Conservation (phyloP, 2,797 vertebrate species). For the Manis javanica region DNA sequence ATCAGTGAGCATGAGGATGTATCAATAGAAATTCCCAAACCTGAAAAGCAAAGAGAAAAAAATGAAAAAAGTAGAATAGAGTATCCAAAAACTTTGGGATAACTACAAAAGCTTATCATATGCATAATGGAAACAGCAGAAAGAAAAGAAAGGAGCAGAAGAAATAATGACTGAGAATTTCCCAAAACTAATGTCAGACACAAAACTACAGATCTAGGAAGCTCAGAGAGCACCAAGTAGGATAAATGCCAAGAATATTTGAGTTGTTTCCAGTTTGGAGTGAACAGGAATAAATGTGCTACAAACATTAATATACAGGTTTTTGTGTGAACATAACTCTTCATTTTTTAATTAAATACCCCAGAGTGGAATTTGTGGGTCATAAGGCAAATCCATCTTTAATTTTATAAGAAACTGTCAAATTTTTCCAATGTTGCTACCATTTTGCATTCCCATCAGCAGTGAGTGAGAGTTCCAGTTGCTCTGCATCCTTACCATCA, state of each 20-base stretch:
- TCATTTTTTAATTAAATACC: neutral
- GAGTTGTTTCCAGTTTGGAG: neutral
- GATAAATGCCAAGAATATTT: neutral
- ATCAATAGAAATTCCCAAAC: neutral
- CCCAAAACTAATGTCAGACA: neutral
- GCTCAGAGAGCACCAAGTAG: neutral
- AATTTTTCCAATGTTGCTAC: neutral
- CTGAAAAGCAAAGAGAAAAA: neutral
- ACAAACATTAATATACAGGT: neutral
- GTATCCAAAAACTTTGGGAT: neutral
- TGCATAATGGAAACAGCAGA: neutral
- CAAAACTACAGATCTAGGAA: neutral
- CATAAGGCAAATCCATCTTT: neutral
- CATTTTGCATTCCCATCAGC: neutral
- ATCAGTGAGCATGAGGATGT: neutral
- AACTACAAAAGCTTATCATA: neutral
- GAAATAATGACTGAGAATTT: constrained; percentile 19
- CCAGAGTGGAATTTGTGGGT: neutral
- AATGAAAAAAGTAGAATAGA: neutral
- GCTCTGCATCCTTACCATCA: neutral
- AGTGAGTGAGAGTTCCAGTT: neutral
- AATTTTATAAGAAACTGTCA: neutral
- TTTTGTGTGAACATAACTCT: neutral
- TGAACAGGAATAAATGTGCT: neutral
- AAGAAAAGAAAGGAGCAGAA: neutral